Evolutionary conservation across 2,797 vertebrate genomes (phyloP).

Genomic region (Pelochelys cantorii): DNA sequence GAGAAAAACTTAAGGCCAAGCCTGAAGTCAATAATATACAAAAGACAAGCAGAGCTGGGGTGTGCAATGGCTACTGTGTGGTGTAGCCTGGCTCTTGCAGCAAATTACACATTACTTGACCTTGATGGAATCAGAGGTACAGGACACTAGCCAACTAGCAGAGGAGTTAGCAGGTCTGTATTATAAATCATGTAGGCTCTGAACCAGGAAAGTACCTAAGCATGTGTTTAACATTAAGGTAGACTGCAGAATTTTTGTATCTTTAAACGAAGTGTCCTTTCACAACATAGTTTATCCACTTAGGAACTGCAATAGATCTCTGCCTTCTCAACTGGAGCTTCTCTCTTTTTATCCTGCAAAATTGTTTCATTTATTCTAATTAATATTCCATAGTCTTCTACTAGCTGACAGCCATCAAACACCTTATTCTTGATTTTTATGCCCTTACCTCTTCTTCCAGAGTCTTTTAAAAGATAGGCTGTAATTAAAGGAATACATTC

Average conservation of each 20-base stretch:
- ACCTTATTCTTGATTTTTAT: not conserved
- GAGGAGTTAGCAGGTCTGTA: not conserved
- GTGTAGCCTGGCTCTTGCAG: not conserved
- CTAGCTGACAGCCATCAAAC: constrained; percentile 16
- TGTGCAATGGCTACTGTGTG: not conserved
- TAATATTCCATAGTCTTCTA: not conserved
- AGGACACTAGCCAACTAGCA: not conserved
- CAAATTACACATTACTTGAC: not conserved
- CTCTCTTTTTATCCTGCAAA: constrained; percentile 14
- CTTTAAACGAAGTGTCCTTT: not conserved
- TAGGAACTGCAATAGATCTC: not conserved
- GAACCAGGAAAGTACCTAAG: not conserved
- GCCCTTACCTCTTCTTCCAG: constrained; percentile 30
- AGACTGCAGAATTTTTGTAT: not conserved
- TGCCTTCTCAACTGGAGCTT: not conserved
- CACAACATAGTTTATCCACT: not conserved
- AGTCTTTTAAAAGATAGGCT: constrained; percentile 34
- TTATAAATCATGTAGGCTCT: not conserved
- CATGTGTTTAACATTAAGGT: not conserved
- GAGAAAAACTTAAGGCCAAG: not conserved
- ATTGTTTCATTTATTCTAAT: not conserved
- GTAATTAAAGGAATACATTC: constrained; percentile 66
- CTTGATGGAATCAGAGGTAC: not conserved
- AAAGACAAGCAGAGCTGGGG: not conserved
- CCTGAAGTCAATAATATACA: not conserved